These are phyloP conservation scores for Meleagris gallopavo DNA, from an alignment of 2,113 vertebrate species.

Conservation along the genomic window DNA sequence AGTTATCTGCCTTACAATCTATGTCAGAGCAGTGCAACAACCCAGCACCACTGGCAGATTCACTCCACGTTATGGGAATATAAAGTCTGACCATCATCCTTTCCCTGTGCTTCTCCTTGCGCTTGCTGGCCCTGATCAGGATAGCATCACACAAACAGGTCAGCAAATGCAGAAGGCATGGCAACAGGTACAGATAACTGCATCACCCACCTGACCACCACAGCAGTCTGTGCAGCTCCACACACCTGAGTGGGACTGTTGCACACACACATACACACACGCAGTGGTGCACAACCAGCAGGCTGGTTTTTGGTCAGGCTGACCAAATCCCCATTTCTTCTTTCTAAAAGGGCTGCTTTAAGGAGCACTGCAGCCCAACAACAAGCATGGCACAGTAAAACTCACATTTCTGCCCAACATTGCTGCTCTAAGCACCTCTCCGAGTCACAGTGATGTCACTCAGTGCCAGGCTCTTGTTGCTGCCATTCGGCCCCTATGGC, in stretches of 20 bases:
- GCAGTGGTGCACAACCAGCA: too few relatives aligned
- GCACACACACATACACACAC: background rate
- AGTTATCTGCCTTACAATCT: fast-evolving
- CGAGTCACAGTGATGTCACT: fast-evolving
- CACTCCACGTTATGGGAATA: fast-evolving
- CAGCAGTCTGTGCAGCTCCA: fast-evolving
- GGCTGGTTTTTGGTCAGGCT: too few relatives aligned
- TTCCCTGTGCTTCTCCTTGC: fast-evolving
- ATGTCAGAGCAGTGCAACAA: too few relatives aligned
- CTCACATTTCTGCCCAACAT: background rate
- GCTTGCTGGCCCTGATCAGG: fast-evolving
- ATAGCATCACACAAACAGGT: fast-evolving
- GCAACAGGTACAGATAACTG: fast-evolving
- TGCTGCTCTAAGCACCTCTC: fast-evolving
- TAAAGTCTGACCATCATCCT: fast-evolving
- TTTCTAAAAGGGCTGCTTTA: background rate
- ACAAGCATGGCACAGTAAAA: background rate
- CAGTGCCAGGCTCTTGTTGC: background rate
- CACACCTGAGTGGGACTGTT: fast-evolving
- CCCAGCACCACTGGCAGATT: fast-evolving
- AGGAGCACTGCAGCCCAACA: background rate
- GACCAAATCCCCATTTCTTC: background rate
- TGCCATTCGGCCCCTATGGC: too few relatives aligned
- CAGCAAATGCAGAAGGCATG: fast-evolving
- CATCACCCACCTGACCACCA: fast-evolving